A percentile compares a stretch with the other conserved stretches of the same genome.
These are phyloP conservation scores for Thalpophila matura DNA, from an alignment of 2,888 invertebrate species.

Conservation along the genomic window DNA sequence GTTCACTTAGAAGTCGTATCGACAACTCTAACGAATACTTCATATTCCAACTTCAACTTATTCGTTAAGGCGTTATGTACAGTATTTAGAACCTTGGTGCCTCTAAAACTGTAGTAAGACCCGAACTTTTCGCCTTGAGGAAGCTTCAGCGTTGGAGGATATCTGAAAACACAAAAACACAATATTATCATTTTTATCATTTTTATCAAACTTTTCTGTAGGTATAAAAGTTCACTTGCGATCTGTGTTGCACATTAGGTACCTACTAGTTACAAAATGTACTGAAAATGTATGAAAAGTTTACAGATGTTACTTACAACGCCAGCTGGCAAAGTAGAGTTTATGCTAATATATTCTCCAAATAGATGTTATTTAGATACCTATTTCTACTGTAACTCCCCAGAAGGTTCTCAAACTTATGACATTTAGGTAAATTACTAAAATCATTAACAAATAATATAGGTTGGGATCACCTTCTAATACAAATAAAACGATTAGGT, in stretches of 20 bases:
- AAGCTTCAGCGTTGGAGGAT: slow-evolving; percentile 76
- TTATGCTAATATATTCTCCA: no score
- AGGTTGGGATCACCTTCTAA: neutral
- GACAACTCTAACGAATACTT: slow-evolving; percentile 84
- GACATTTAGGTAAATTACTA: neutral
- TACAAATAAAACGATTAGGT: slow-evolving; percentile 10
- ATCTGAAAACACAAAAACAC: slow-evolving; percentile 71
- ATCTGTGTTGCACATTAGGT: no score
- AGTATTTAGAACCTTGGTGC: slow-evolving; percentile 77
- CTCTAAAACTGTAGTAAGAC: slow-evolving; percentile 83
- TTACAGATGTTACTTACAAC: no score
- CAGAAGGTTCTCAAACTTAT: neutral
- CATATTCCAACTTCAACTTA: slow-evolving; percentile 84
- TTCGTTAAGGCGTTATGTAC: slow-evolving; percentile 73
- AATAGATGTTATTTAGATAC: no score
- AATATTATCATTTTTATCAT: slow-evolving; percentile 1
- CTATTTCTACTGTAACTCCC: no score
- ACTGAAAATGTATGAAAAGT: no score
- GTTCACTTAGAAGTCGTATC: slow-evolving; percentile 69
- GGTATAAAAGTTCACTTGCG: no score
- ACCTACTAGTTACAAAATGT: no score
- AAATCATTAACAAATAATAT: neutral
- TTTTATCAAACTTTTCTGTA: neutral
- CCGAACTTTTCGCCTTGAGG: slow-evolving; percentile 79
- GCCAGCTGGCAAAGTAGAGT: no score